phyloP scores from a whole-genome alignment of 2,888 invertebrate species.

The Phaedon cochleariae region DNA sequence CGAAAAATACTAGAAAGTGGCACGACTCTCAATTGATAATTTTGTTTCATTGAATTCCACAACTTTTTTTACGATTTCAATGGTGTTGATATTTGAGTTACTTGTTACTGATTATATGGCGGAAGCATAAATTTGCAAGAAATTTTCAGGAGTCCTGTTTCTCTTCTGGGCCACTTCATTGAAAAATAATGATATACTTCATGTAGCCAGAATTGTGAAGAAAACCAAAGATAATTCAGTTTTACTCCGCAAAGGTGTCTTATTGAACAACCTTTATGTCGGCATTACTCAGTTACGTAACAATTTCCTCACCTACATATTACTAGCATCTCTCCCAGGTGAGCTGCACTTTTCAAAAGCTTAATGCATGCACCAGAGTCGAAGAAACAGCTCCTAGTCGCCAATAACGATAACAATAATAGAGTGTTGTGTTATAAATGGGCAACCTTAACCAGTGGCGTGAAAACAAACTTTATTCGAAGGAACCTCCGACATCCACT shows the following conservation, averaged over 20 bases:
- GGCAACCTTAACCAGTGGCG: conserved; percentile 39
- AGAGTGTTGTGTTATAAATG: conserved; percentile 58
- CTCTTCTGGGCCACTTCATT: too few species aligned
- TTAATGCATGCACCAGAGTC: conserved; percentile 37
- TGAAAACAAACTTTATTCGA: neutral
- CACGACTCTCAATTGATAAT: too few species aligned
- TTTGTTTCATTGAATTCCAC: too few species aligned
- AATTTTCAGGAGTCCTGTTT: too few species aligned
- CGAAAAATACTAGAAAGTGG: too few species aligned
- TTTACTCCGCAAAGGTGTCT: neutral
- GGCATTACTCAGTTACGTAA: neutral
- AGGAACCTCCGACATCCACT: too few species aligned
- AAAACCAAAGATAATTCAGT: neutral
- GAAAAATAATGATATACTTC: too few species aligned
- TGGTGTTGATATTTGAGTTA: too few species aligned
- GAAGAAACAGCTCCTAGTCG: conserved; percentile 35
- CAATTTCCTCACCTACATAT: conserved; percentile 26
- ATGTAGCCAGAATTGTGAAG: too few species aligned
- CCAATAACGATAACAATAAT: conserved; percentile 55
- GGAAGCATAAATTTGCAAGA: too few species aligned
- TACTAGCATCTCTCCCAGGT: conserved; percentile 22
- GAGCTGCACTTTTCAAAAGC: conserved; percentile 27
- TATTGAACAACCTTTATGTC: neutral
- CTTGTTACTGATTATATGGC: too few species aligned
- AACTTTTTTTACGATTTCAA: too few species aligned